Percentiles rank a stretch among this genome's conserved stretches.
Conservation (phyloP, 2,888 invertebrate species). For the Apodemia zela region DNA sequence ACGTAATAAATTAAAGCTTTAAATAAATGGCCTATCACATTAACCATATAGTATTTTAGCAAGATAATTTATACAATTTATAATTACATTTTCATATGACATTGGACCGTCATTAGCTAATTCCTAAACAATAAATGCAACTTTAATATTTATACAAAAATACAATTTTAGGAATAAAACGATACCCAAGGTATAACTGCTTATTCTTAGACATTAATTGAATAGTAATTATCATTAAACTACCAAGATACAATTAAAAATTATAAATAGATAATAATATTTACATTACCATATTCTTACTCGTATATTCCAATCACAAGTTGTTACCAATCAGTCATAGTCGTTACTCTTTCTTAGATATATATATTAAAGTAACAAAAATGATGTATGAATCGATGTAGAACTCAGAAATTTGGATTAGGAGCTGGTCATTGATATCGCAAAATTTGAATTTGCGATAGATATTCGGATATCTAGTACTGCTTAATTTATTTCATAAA, state of each 20-base stretch:
- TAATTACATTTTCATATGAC: slow-evolving; percentile 33
- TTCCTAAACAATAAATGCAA: slow-evolving; percentile 51
- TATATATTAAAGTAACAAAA: slow-evolving; percentile 19
- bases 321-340: slow-evolving; percentile 73
- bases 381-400: neutral
- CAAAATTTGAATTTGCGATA: neutral
- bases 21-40: slow-evolving; percentile 25
- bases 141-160: slow-evolving; percentile 73
- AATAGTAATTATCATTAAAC: neutral
- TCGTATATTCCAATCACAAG: slow-evolving; percentile 59
- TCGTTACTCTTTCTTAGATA: slow-evolving; percentile 40
- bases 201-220: slow-evolving; percentile 1
- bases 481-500: neutral
- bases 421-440: neutral
- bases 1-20: slow-evolving; percentile 27
- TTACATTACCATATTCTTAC: slow-evolving; percentile 53
- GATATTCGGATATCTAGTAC: neutral
- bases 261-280: slow-evolving; percentile 52
- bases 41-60: slow-evolving; percentile 26
- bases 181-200: slow-evolving; percentile 32
- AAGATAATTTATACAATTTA: slow-evolving; percentile 30
- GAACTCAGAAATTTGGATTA: neutral
- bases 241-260: slow-evolving; percentile 26
- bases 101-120: slow-evolving; percentile 46
- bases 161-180: slow-evolving; percentile 60